Evolutionary conservation across 2,888 invertebrate species (phyloP).

Genomic region (Leptopterna dolabrata): DNA sequence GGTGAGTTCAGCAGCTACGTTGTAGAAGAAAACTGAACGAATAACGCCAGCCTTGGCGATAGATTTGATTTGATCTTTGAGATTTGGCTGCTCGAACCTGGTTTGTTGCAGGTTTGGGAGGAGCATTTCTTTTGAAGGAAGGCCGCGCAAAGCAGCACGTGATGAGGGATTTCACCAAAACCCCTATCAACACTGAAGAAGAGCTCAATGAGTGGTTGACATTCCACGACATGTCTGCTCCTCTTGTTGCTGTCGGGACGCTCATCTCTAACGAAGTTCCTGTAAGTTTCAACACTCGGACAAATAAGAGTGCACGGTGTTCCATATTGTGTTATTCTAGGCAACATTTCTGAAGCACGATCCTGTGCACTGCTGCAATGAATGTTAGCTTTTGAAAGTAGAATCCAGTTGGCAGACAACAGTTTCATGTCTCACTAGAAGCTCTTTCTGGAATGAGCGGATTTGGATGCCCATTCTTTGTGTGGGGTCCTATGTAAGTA

Average conservation of each 20-base stretch:
- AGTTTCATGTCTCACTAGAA: too few species aligned
- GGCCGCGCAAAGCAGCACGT: slow-evolving; percentile 92
- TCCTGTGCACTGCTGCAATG: not conserved
- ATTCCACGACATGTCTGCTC: slow-evolving; percentile 91
- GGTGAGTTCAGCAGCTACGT: slow-evolving; percentile 68
- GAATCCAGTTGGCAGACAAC: too few species aligned
- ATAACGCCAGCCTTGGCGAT: too few species aligned
- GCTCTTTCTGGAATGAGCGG: too few species aligned
- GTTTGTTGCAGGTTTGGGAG: slow-evolving; percentile 79
- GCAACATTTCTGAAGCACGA: not conserved
- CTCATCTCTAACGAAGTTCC: slow-evolving; percentile 83
- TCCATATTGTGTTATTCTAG: not conserved
- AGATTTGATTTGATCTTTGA: too few species aligned
- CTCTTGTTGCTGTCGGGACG: slow-evolving; percentile 88
- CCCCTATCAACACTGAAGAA: slow-evolving; percentile 77
- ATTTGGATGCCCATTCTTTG: too few species aligned
- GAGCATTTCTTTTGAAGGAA: slow-evolving; percentile 83
- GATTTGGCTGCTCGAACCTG: not conserved
- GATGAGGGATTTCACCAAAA: slow-evolving; percentile 92
- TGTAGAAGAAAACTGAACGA: too few species aligned
- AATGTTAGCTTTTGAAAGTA: too few species aligned
- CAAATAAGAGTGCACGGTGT: not conserved
- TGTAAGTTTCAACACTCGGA: slow-evolving; percentile 69
- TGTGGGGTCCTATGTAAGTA: too few species aligned
- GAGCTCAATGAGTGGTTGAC: slow-evolving; percentile 89